Evolutionary conservation across 64 coral and sea anemone species (phyloP), one percentile per base, ranked within the genome.

Genomic region (Stichodactyla mertensii): DNA sequence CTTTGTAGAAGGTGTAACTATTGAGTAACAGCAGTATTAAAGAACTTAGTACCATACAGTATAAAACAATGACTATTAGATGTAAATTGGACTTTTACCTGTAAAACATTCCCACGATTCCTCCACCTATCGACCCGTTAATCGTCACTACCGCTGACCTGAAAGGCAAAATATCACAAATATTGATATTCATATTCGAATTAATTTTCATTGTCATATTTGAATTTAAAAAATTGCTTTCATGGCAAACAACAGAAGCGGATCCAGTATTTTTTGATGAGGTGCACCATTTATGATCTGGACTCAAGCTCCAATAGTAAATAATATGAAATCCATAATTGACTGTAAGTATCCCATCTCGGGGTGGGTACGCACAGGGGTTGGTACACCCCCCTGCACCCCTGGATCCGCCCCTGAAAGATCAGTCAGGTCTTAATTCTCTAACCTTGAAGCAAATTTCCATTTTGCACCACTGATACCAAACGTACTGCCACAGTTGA

Each of bases 401-500:
- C 10, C 20, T 19, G 4, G 4, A 54, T 27, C 52, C 77, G 14
- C 13, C 4, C 14, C 51, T 9, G 20, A 45, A 4, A 55, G 10
- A 82, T 10, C 22, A 20, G 54, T 8, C 1, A 22, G 15, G 14
- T 0, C 14, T 74, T 55, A 20, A 13, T 20, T 16, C 1, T 11
- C 19, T 51, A 55, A 93, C 87, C 87, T 89, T 53, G 87, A 89
- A 7, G 87, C 87, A 10, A 93, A 67, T 26, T 86, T 89, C 83
- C 82, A 93, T 54, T 87, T 89, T 57, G 58, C 84, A 27, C 90
- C 93, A 12, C 82, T 95, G 16, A 95, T 92, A 80, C 93, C 93
- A 61, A 95, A 95, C 11, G 93, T 95, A 54, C 93, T 95, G 11
- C 93, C 93, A 54, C 90, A 95, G 57, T 95, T 95, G 83, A 95